phyloP scores from a whole-genome alignment of 2,888 invertebrate genomes.

The Stictocephala bisonia region DNA sequence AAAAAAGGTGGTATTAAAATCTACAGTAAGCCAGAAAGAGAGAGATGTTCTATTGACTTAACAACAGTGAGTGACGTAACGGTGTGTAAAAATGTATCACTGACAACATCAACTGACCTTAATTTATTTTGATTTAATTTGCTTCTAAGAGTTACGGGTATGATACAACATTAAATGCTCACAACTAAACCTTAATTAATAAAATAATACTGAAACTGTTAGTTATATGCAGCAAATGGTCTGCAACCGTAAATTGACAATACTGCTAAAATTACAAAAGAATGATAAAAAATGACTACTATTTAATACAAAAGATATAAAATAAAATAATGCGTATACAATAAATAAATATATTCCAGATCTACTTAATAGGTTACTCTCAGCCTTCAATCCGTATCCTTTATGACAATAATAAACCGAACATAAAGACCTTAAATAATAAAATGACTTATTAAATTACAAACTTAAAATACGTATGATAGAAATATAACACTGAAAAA shows the following conservation, averaged over 20 bases:
- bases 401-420: too few relatives aligned
- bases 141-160: slow-evolving; percentile 6
- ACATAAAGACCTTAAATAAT: too few relatives aligned
- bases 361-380: too few relatives aligned
- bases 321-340: too few relatives aligned
- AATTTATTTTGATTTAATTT: slow-evolving; percentile 28
- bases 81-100: too few relatives aligned
- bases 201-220: slow-evolving; percentile 33
- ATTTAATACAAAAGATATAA: too few relatives aligned
- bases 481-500: too few relatives aligned
- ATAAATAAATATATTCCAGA: slow-evolving; percentile 14
- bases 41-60: slow-evolving; percentile 10
- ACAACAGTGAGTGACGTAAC: slow-evolving; percentile 17
- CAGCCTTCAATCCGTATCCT: slow-evolving; percentile 23
- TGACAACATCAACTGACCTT: slow-evolving; percentile 5
- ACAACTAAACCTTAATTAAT: slow-evolving; percentile 33
- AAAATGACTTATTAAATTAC: too few relatives aligned
- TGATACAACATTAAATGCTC: background rate
- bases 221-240: slow-evolving; percentile 8
- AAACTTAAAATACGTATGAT: too few relatives aligned
- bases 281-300: slow-evolving; percentile 8
- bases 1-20: too few relatives aligned
- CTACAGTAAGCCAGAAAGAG: background rate
- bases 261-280: slow-evolving; percentile 16
- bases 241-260: slow-evolving; percentile 27